Evolutionary conservation across 2,888 invertebrate species (phyloP), one percentile per base, ranked within the genome.

Genomic region (Metacarcinus magister): DNA sequence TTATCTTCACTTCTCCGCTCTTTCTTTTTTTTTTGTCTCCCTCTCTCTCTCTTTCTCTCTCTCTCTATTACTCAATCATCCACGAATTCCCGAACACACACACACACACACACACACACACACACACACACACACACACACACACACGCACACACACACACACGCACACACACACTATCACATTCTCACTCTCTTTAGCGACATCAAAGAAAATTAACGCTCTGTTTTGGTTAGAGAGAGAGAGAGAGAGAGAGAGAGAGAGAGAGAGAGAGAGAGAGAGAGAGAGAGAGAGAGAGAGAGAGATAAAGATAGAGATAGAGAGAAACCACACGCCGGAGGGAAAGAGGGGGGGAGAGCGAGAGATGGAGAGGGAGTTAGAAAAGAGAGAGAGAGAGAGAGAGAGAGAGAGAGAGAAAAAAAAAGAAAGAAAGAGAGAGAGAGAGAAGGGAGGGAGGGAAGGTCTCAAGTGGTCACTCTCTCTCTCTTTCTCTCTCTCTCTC

Each of bases 131-230:
- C 32, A 93, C 67, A 93, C 44, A 93, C 54, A 93, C 67, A 54
- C 67, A 93, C 32, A 93, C 39, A 54, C 60, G 13, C 93, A 87
- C 39, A 87, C 46, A 48, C 92, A 92, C 92, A 48, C 92, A 48
- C 92, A 92, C 92, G 48, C 92, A 92, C 92, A 92, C 92, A 92
- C 92, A 92, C 92, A 48, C 92, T 44, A 43, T 44, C 92, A 92
- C 32, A 82, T 82, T 82, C 82, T 82, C 82, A 82, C 82, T 82
- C 82, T 32, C 82, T 82, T 82, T 82, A 82, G 82, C 32, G 8
- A 82, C 28, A 82, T 82, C 82, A 82, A 82, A 82, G 82, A 82
- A 82, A 82, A 82, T 82, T 32, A 82, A 32, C 28, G 82, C 23
- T 91, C 32, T n/a, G 46, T 46, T 43, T 43, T n/a, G 46, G 91